phyloP scores from a whole-genome alignment of 2,797 vertebrate species.

The Coluber constrictor region DNA sequence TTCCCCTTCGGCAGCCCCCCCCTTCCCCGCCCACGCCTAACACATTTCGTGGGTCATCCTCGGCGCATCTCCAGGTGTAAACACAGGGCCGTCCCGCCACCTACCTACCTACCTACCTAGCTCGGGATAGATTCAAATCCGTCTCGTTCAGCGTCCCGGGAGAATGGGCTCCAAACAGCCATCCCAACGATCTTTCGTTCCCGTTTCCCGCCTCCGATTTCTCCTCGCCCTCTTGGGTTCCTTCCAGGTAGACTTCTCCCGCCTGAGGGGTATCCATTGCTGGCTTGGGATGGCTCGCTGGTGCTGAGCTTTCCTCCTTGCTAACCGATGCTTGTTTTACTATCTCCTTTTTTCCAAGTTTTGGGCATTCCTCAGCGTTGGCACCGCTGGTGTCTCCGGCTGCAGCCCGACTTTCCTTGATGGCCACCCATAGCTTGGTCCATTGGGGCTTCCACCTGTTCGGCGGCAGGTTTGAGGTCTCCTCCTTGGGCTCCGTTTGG shows the following conservation, averaged over 20 bases:
- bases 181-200: constrained; percentile 48
- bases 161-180: constrained; percentile 60
- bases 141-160: background rate
- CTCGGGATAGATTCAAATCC: constrained; percentile 36
- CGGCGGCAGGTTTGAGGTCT: background rate
- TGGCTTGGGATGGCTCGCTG: fast-evolving
- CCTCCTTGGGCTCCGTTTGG: background rate
- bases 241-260: constrained; percentile 70
- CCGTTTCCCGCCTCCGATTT: background rate
- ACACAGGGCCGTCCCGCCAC: fast-evolving
- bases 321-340: fast-evolving
- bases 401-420: background rate
- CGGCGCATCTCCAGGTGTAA: background rate
- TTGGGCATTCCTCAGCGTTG: fast-evolving
- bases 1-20: background rate
- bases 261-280: background rate
- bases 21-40: too few species aligned
- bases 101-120: constrained; percentile 50
- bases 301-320: fast-evolving
- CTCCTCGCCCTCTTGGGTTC: constrained; percentile 33
- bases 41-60: background rate
- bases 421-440: constrained; percentile 36
- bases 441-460: constrained; percentile 74
- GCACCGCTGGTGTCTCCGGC: fast-evolving
- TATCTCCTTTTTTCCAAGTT: too few species aligned